phyloP scores from a whole-genome alignment of 1,140 invertebrate species.

The Aporrectodea caliginosa region DNA sequence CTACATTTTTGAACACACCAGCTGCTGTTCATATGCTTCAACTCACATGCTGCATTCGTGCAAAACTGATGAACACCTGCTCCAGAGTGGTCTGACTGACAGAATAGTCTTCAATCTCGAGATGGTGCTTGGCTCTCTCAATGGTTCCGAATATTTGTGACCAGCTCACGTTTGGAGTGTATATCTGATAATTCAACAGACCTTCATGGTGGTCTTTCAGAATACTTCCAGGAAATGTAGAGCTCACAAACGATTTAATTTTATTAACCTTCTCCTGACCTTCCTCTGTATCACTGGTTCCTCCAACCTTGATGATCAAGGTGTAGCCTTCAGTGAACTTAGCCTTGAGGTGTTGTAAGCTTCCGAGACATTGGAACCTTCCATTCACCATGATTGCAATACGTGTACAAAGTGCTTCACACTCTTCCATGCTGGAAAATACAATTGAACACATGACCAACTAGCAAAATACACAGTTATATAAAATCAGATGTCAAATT shows the following conservation, averaged over 20 bases:
- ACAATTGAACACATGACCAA: too few species aligned
- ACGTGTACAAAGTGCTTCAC: constrained; percentile 58
- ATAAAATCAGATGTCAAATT: too few species aligned
- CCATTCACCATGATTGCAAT: constrained; percentile 61
- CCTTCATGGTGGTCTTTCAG: constrained; percentile 69
- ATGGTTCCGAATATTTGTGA: constrained; percentile 65
- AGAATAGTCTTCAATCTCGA: constrained; percentile 69
- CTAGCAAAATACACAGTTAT: too few species aligned
- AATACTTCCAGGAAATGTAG: constrained; percentile 42
- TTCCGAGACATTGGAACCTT: constrained; percentile 58
- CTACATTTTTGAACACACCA: too few species aligned
- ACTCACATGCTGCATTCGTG: constrained; percentile 38
- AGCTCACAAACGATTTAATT: neutral
- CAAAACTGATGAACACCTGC: constrained; percentile 63
- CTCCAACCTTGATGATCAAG: constrained; percentile 52
- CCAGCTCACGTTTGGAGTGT: constrained; percentile 47
- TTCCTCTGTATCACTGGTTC: too few species aligned
- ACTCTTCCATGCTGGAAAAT: constrained; percentile 58
- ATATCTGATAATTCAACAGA: constrained; percentile 64
- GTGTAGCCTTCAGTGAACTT: constrained; percentile 59
- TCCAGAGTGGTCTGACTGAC: constrained; percentile 74
- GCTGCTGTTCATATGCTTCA: too few species aligned
- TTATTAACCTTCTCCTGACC: neutral
- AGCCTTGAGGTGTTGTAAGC: constrained; percentile 56
- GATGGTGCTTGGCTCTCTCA: constrained; percentile 57